Evolutionary conservation across 2,888 invertebrate genomes (phyloP).

Genomic region (Physocephala rufipes): DNA sequence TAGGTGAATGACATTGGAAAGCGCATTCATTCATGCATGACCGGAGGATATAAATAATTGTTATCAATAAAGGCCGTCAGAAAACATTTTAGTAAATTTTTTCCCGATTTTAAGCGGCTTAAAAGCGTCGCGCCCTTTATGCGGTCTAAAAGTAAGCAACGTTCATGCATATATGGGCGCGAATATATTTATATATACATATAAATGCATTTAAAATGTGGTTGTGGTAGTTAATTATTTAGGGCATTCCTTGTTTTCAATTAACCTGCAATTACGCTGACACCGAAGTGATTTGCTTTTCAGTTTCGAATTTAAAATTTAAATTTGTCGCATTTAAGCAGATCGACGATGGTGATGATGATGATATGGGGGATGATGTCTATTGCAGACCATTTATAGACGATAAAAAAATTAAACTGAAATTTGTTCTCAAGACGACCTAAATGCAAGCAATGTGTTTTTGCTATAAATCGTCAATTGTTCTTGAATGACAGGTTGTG

Average conservation of each 20-base stretch:
- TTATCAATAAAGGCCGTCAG: constrained; percentile 35
- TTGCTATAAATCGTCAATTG: too few relatives aligned
- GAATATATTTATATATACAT: not conserved
- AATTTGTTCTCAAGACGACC: too few relatives aligned
- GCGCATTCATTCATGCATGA: not conserved
- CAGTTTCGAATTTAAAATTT: constrained; percentile 1
- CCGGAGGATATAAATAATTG: constrained; percentile 38
- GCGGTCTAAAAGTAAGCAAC: not conserved
- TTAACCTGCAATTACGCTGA: constrained; percentile 32
- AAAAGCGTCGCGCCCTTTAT: constrained; percentile 19
- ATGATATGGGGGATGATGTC: too few relatives aligned
- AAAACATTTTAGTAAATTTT: constrained; percentile 41
- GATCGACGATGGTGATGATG: too few relatives aligned
- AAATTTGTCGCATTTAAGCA: too few relatives aligned
- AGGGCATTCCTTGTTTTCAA: constrained; percentile 32
- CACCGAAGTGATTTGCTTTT: not conserved
- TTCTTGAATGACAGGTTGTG: too few relatives aligned
- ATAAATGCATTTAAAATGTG: not conserved
- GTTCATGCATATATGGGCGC: not conserved
- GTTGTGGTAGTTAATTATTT: constrained; percentile 30
- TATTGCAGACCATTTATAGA: too few relatives aligned
- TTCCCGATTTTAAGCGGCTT: constrained; percentile 38
- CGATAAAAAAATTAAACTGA: too few relatives aligned
- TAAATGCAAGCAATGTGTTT: too few relatives aligned
- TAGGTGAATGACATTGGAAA: too few relatives aligned